These are phyloP conservation scores for Holothuria scabra DNA, from an alignment of 53 echinoderm and acorn worm genomes.

Conservation along the genomic window DNA sequence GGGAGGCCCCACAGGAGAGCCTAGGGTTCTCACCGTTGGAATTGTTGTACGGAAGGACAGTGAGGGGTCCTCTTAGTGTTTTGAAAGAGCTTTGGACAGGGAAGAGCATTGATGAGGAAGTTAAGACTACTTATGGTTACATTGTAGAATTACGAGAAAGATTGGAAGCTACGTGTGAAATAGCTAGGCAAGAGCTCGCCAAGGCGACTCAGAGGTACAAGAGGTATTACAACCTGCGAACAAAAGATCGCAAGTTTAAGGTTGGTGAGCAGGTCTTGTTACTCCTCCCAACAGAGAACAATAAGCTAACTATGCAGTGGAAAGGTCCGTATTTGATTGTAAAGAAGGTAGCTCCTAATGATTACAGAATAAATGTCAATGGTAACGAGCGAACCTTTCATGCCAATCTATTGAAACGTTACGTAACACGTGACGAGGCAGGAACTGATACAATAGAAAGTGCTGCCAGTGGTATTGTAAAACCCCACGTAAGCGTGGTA, in stretches of 20 bases:
- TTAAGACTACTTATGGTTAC: slow-evolving; percentile 44
- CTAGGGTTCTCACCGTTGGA: slow-evolving; percentile 57
- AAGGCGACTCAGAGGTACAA: slow-evolving; percentile 29
- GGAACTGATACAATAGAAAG: too few species aligned
- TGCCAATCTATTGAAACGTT: too few species aligned
- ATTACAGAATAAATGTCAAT: too few species aligned
- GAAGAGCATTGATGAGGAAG: slow-evolving; percentile 10
- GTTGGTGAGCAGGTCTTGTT: slow-evolving; percentile 21
- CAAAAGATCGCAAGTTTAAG: slow-evolving; percentile 37
- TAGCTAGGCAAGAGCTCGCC: slow-evolving; percentile 38
- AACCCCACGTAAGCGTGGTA: too few species aligned
- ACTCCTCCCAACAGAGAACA: slow-evolving; percentile 46
- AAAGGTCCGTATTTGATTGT: too few species aligned
- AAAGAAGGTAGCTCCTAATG: too few species aligned
- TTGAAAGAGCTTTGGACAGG: slow-evolving; percentile 53
- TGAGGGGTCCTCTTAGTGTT: slow-evolving; percentile 49
- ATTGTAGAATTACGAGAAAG: slow-evolving; percentile 40
- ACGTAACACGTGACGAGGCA: too few species aligned
- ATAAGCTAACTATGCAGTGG: slow-evolving; percentile 49
- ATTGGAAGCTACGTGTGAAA: slow-evolving; percentile 33
- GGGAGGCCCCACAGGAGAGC: slow-evolving; percentile 58
- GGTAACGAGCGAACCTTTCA: too few species aligned
- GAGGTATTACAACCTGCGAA: slow-evolving; percentile 39
- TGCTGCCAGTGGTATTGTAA: too few species aligned
- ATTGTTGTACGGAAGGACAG: slow-evolving; percentile 22